Percentiles rank a stretch among this genome's conserved stretches.
Evolutionary conservation across 1,140 invertebrate species (phyloP).

Genomic region (Lasaia peninsularis): DNA sequence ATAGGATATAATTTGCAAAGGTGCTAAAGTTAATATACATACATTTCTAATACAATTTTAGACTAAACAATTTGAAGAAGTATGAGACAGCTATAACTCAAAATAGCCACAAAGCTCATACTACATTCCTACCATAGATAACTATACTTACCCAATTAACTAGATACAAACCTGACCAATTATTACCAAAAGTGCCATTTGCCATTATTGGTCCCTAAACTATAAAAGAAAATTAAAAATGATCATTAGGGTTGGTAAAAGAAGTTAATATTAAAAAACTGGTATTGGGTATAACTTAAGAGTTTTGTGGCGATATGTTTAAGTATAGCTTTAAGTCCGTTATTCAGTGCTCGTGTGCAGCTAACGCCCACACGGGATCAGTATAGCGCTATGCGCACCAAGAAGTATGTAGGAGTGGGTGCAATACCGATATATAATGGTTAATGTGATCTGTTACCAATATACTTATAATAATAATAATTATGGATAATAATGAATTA

Average conservation of each 20-base stretch:
- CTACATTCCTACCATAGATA: neutral
- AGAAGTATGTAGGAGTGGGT: slow-evolving; percentile 46
- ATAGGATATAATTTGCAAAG: no score
- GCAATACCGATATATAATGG: slow-evolving; percentile 29
- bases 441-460: slow-evolving; percentile 13
- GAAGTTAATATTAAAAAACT: neutral
- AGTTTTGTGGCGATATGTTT: slow-evolving; percentile 33
- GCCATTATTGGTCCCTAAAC: no score
- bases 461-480: no score
- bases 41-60: no score
- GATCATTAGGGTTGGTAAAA: no score
- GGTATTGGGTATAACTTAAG: neutral
- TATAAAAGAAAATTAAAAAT: no score
- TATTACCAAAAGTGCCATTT: neutral
- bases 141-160: neutral
- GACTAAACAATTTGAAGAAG: neutral
- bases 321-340: slow-evolving; percentile 53
- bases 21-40: neutral
- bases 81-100: slow-evolving; percentile 13
- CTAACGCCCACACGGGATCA: slow-evolving; percentile 56
- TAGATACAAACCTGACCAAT: neutral
- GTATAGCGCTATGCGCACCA: slow-evolving; percentile 56
- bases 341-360: slow-evolving; percentile 65
- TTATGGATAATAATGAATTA: no score
- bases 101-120: slow-evolving; percentile 14